Conservation (phyloP, 1,140 invertebrate species). For the Heterodera carotae region DNA sequence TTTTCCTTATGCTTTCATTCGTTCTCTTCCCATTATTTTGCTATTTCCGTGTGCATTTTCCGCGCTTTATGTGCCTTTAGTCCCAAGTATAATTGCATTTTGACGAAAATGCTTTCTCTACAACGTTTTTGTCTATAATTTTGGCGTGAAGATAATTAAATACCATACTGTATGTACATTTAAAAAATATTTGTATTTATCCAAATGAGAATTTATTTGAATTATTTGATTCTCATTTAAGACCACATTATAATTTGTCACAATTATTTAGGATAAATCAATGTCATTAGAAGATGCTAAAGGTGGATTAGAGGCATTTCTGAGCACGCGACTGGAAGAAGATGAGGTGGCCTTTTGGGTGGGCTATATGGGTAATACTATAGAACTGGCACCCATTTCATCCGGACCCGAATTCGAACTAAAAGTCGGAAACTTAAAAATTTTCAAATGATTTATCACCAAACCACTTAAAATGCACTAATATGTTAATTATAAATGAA, state of each 20-base stretch:
- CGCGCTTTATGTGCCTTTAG: not conserved
- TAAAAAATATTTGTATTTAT: too few relatives aligned
- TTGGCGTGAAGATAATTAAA: conserved; percentile 1
- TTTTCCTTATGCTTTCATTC: not conserved
- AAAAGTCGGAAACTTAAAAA: too few relatives aligned
- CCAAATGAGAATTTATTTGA: too few relatives aligned
- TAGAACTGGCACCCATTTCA: too few relatives aligned
- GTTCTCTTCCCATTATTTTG: not conserved
- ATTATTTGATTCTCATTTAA: too few relatives aligned
- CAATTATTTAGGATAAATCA: not conserved
- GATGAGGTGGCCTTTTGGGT: conserved; percentile 57
- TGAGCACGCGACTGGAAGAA: conserved; percentile 57
- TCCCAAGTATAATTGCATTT: not conserved
- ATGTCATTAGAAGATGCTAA: not conserved
- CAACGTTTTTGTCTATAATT: not conserved
- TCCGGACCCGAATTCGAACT: too few relatives aligned
- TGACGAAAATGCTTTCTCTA: not conserved
- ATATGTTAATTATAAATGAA: too few relatives aligned
- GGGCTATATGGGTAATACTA: too few relatives aligned
- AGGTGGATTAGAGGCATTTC: conserved; percentile 42
- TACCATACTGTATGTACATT: not conserved
- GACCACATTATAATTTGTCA: too few relatives aligned
- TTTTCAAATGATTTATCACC: too few relatives aligned
- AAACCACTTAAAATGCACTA: too few relatives aligned
- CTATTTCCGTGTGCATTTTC: not conserved